These are phyloP conservation scores for Uria lomvia DNA, from an alignment of 2,113 vertebrate genomes.

Conservation along the genomic window DNA sequence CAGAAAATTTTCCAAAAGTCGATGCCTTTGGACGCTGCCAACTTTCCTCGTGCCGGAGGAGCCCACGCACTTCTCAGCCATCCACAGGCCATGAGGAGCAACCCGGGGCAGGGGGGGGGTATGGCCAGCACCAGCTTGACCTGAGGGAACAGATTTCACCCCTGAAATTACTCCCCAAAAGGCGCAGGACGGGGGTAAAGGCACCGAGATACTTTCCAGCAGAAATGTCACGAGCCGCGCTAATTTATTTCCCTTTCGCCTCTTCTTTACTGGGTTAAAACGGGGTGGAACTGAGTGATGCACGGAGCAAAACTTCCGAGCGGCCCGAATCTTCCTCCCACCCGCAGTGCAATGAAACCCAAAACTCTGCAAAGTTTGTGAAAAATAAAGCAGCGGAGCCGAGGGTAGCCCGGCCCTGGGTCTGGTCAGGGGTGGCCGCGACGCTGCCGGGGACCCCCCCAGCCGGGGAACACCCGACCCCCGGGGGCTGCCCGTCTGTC, in stretches of 20 bases:
- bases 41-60: not conserved
- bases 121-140: not conserved
- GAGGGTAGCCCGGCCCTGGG: not conserved
- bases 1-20: not conserved
- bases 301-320: not conserved
- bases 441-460: not conserved
- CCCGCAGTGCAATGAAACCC: not conserved
- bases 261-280: not conserved
- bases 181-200: not conserved
- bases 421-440: not conserved
- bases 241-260: not conserved
- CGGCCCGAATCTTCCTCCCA: not conserved
- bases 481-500: not conserved
- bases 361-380: not conserved
- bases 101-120: not conserved
- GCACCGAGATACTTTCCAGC: not conserved
- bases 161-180: not conserved
- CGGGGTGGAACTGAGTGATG: not conserved
- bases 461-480: not conserved
- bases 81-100: not conserved
- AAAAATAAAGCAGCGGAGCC: not conserved
- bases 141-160: not conserved
- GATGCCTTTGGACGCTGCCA: not conserved
- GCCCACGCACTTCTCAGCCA: not conserved
- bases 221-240: not conserved